Base-by-base conservation (phyloP, 1,140 invertebrate species). In the Ceratosolen solmsi region DNA sequence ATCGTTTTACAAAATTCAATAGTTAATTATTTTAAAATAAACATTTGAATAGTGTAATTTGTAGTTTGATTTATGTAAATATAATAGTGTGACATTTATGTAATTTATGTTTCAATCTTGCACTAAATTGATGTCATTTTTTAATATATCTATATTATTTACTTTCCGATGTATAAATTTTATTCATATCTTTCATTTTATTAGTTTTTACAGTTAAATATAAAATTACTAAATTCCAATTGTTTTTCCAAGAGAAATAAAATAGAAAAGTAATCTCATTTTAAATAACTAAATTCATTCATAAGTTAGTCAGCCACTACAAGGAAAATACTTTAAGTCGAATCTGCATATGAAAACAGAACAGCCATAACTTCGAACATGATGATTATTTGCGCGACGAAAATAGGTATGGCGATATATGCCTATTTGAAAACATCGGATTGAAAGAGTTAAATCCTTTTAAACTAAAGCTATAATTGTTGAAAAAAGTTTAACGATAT, bases 371-470 rank as follows among this genome's bases (percentile, higher is more conserved):
- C 77, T 71, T 79, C 51, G 65, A 71, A 51, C 63, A 54, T 36
- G 54, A 51, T 65, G 56, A 80, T 74, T 41, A 80, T 73, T 73
- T 38, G 68, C 56, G 27, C 54, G 71, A 80, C 79, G 71, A 80
- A 80, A 80, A 80, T 80, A 80, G 79, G 70, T 38, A 51, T n/a
- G n/a, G 46, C 76, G 30, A 77, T 77, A 65, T 20, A 27, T 41
- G 38, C 51, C 60, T 49, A 15, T 77, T 77, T 77, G 22, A 17
- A 65, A 65, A 58, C 75, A n/a, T 46, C 56, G 58, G 65, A 41
- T 46, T 58, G 41, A 77, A 77, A 77, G 38, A 65, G 58, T 54
- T 41, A 78, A 70, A n/a, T 70, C 49, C 76, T 49, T 49, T 36
- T 65, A 49, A 76, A 65, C 38, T 25, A n/a, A 46, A 76, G 25